A percentile compares a stretch with the other conserved stretches of the same genome.
Conservation (phyloP, 2,888 invertebrate genomes). For the Drosophila suboccidentalis region DNA sequence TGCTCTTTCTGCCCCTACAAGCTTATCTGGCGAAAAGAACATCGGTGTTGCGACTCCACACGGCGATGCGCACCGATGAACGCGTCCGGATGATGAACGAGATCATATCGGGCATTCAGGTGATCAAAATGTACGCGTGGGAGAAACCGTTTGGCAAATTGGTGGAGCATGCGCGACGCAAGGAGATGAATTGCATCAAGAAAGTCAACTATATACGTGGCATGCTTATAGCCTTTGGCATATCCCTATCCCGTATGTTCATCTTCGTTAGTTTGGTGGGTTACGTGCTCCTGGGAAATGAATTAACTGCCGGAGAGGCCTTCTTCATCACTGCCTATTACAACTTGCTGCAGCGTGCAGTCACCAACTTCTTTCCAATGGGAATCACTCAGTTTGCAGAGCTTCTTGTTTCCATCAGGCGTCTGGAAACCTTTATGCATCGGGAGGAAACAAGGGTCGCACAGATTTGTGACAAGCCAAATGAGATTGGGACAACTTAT, state of each 20-base stretch:
- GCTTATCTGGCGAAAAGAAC: slow-evolving; percentile 92
- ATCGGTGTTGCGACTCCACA: slow-evolving; percentile 87
- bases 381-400: slow-evolving; percentile 89
- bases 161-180: slow-evolving; percentile 88
- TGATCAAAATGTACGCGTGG: slow-evolving; percentile 98
- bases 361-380: slow-evolving; percentile 95
- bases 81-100: slow-evolving; percentile 96
- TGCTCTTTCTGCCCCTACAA: slow-evolving; percentile 91
- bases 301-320: slow-evolving; percentile 92
- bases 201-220: slow-evolving; percentile 91
- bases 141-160: slow-evolving; percentile 93
- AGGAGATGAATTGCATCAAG: slow-evolving; percentile 88
- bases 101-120: slow-evolving; percentile 94
- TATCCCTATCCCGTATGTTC: slow-evolving; percentile 94
- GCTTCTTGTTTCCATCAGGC: slow-evolving; percentile 87
- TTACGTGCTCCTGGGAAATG: slow-evolving; percentile 89
- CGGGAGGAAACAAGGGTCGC: slow-evolving; percentile 86
- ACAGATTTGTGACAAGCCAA: slow-evolving; percentile 69
- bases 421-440: slow-evolving; percentile 87
- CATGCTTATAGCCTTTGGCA: slow-evolving; percentile 91
- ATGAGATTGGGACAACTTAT: slow-evolving; percentile 18
- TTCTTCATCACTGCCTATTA: slow-evolving; percentile 95
- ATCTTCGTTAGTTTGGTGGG: slow-evolving; percentile 93
- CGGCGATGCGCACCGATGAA: slow-evolving; percentile 94
- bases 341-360: slow-evolving; percentile 92